These are phyloP conservation scores for Trididemnum nubilum DNA, from an alignment of 23 tunicate genomes.

Conservation along the genomic window DNA sequence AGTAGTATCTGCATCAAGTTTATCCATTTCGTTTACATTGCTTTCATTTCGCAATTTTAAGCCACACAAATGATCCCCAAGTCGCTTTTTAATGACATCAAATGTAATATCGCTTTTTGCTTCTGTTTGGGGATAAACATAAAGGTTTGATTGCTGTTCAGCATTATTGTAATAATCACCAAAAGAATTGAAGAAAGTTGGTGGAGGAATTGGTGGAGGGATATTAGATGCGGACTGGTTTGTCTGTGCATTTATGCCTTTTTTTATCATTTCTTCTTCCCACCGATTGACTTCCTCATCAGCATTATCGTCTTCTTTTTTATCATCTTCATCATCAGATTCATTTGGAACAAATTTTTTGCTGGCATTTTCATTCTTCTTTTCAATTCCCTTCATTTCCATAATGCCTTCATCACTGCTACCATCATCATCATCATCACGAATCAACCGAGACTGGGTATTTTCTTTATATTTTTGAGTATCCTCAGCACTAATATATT, in stretches of 20 bases:
- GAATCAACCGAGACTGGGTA: slow-evolving; percentile 48
- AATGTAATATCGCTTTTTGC: slow-evolving; percentile 46
- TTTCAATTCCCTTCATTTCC: slow-evolving; percentile 75
- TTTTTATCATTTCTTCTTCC: slow-evolving; percentile 92
- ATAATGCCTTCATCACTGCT: slow-evolving; percentile 80
- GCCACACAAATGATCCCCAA: slow-evolving; percentile 33
- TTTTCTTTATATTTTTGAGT: slow-evolving; percentile 51
- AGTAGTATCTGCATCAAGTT: slow-evolving; percentile 40
- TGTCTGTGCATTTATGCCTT: slow-evolving; percentile 62
- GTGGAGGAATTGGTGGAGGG: neutral
- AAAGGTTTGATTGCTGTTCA: neutral
- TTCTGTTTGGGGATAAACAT: slow-evolving; percentile 2
- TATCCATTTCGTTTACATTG: slow-evolving; percentile 46
- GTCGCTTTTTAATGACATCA: slow-evolving; percentile 47
- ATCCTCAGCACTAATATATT: slow-evolving; percentile 60
- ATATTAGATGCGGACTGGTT: neutral
- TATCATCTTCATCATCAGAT: slow-evolving; percentile 40
- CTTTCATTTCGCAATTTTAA: slow-evolving; percentile 22
- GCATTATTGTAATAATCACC: neutral
- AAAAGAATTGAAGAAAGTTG: neutral
- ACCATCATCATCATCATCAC: slow-evolving; percentile 67
- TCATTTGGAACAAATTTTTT: slow-evolving; percentile 44
- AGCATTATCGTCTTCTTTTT: slow-evolving; percentile 33
- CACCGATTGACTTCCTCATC: slow-evolving; percentile 89
- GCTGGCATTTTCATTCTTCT: slow-evolving; percentile 10